Percentiles rank a stretch among this genome's conserved stretches.
These are phyloP conservation scores for Idaea aversata DNA, from an alignment of 2,888 invertebrate genomes.

Conservation along the genomic window DNA sequence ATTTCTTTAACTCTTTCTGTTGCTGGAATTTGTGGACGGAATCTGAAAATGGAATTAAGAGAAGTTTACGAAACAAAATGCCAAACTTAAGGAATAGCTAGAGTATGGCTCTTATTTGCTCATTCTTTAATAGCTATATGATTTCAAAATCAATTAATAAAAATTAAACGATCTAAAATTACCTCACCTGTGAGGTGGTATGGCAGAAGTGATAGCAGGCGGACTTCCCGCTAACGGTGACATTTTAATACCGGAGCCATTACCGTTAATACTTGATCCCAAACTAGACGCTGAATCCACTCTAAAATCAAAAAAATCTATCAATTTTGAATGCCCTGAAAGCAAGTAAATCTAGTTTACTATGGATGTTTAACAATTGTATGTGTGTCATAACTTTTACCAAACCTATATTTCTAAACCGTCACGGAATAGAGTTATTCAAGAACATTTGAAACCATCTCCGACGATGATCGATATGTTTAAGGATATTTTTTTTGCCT, in stretches of 20 bases:
- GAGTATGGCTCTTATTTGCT: too few species aligned
- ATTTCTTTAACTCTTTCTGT: conserved; percentile 78
- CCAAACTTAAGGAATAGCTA: too few species aligned
- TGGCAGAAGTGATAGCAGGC: conserved; percentile 41
- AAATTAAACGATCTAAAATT: not conserved
- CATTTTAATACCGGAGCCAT: conserved; percentile 76
- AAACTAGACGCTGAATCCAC: conserved; percentile 80
- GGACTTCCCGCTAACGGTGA: conserved; percentile 62
- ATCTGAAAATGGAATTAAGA: conserved; percentile 52
- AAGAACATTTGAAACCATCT: too few species aligned
- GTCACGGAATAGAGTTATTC: too few species aligned
- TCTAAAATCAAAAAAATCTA: conserved; percentile 47
- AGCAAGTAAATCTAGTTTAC: too few species aligned
- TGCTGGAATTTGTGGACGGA: conserved; percentile 71
- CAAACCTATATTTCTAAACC: too few species aligned
- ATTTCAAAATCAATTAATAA: too few species aligned
- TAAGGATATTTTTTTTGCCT: too few species aligned
- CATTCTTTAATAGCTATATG: not conserved
- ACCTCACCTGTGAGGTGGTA: conserved; percentile 64
- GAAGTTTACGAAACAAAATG: too few species aligned
- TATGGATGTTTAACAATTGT: too few species aligned
- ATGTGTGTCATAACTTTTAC: too few species aligned
- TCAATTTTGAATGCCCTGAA: conserved; percentile 5
- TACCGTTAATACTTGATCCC: conserved; percentile 81
- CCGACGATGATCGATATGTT: too few species aligned